These are phyloP conservation scores for Pecten maximus DNA, from an alignment of 2,888 invertebrate species.

Conservation along the genomic window DNA sequence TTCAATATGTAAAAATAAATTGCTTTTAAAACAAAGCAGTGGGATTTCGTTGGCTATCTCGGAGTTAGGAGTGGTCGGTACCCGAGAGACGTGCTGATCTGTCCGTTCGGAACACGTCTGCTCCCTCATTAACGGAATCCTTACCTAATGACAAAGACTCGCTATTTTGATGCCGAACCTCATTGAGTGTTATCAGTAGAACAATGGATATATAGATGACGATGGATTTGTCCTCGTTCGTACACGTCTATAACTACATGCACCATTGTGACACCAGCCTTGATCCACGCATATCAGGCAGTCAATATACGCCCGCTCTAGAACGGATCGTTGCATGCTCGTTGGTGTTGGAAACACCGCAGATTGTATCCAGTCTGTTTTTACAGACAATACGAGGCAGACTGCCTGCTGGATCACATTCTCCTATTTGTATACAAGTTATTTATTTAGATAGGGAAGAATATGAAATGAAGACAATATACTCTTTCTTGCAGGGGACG, in stretches of 20 bases:
- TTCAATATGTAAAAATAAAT: neutral
- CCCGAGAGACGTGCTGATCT: neutral
- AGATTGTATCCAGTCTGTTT: neutral
- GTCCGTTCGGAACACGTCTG: neutral
- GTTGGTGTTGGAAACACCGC: neutral
- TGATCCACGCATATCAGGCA: neutral
- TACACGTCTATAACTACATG: neutral
- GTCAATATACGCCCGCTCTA: neutral
- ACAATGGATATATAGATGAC: neutral
- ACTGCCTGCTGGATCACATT: neutral
- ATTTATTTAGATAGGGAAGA: neutral
- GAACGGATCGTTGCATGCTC: neutral
- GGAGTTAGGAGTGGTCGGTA: neutral
- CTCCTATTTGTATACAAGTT: conserved; percentile 15
- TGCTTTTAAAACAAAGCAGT: neutral
- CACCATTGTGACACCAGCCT: too few species aligned
- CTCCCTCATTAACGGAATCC: neutral
- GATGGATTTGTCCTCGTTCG: neutral
- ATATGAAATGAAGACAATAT: neutral
- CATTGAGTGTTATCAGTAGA: neutral
- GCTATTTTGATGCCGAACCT: neutral
- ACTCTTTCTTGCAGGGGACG: neutral
- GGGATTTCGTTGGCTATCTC: neutral
- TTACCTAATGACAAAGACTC: neutral
- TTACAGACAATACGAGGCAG: neutral